phyloP scores from a whole-genome alignment of 2,797 vertebrate species.

The Phataginus tricuspis region DNA sequence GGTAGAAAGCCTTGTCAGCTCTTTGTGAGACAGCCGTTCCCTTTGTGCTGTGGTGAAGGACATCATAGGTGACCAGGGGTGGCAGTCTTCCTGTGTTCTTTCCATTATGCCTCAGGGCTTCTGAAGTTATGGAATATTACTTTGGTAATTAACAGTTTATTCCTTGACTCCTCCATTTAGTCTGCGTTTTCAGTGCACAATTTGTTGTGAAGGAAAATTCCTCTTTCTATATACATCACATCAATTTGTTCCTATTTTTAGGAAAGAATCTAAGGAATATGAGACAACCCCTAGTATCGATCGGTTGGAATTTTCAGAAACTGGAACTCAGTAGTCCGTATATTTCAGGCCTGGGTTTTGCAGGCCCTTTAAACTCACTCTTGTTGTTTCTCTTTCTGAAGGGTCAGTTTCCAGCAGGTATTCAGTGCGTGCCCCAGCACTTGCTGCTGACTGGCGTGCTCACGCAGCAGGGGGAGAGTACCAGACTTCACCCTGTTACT shows the following conservation, averaged over 20 bases:
- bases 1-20: background rate
- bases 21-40: background rate
- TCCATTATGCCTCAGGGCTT: background rate
- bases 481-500: background rate
- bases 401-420: background rate
- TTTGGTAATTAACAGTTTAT: background rate
- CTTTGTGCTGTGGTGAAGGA: background rate
- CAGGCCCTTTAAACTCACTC: background rate
- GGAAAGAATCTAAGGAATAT: background rate
- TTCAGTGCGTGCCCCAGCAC: background rate
- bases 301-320: background rate
- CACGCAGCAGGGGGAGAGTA: background rate
- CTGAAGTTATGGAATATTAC: background rate
- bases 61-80: no score
- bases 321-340: background rate
- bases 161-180: background rate
- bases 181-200: background rate
- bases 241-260: background rate
- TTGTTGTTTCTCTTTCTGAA: background rate
- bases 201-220: background rate
- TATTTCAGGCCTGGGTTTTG: background rate
- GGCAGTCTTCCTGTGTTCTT: background rate
- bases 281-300: background rate
- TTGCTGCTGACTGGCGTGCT: background rate
- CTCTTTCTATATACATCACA: background rate